phyloP scores from a whole-genome alignment of 64 coral and sea anemone genomes.

The Cladopsammia gracilis region DNA sequence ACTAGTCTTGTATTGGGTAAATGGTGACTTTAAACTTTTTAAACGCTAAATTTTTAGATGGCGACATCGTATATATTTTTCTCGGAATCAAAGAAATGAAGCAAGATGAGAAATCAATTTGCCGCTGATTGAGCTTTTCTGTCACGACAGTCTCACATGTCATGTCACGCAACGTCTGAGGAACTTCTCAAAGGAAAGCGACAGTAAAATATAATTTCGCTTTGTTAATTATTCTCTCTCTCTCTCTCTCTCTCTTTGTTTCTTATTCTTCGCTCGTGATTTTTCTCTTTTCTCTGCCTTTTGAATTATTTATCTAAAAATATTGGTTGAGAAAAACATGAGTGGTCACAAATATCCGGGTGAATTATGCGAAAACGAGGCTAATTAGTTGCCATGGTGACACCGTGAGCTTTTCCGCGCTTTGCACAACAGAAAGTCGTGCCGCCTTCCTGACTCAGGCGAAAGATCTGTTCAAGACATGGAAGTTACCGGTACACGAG shows the following conservation, averaged over 20 bases:
- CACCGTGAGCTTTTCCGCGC: neutral
- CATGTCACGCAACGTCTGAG: neutral
- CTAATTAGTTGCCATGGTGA: slow-evolving; percentile 51
- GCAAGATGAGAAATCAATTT: too few species aligned
- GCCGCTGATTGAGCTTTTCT: neutral
- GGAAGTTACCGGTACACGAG: slow-evolving; percentile 49
- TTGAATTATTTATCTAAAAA: neutral
- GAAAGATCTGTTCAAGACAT: slow-evolving; percentile 21
- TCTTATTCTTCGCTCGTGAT: too few species aligned
- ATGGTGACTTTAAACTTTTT: too few species aligned
- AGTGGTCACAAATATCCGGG: neutral
- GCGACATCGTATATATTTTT: too few species aligned
- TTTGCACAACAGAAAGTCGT: slow-evolving; percentile 37
- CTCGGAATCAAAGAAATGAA: too few species aligned
- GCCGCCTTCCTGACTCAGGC: neutral
- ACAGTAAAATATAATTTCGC: neutral
- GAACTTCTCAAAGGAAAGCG: too few species aligned
- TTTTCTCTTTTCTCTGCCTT: neutral
- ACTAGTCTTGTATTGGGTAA: too few species aligned
- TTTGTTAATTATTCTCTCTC: neutral
- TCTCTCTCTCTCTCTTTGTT: too few species aligned
- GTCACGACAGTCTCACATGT: neutral
- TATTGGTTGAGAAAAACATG: neutral
- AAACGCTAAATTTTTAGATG: too few species aligned
- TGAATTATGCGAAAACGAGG: slow-evolving; percentile 44